Evolutionary conservation across 2,888 invertebrate species (phyloP).

Genomic region (Amiota mariae): DNA sequence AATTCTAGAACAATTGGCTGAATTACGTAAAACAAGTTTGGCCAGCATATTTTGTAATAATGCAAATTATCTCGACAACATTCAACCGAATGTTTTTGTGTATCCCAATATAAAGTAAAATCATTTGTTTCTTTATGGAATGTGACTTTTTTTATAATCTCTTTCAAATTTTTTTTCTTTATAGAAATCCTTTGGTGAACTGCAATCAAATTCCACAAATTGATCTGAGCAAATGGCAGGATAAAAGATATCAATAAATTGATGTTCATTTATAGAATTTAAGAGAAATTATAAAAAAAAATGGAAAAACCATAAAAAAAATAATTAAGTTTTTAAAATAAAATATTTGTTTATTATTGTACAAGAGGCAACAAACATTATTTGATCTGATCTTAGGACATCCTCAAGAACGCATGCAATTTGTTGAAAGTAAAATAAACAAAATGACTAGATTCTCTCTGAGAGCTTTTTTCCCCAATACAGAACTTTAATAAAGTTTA

Average conservation of each 20-base stretch:
- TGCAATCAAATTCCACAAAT: conserved; percentile 60
- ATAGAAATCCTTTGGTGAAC: conserved; percentile 56
- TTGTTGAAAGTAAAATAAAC: too few species aligned
- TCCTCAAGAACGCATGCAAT: too few species aligned
- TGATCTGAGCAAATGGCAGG: conserved; percentile 63
- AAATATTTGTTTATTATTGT: too few species aligned
- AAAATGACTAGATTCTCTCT: too few species aligned
- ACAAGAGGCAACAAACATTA: too few species aligned
- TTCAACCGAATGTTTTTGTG: conserved; percentile 75
- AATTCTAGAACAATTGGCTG: conserved; percentile 79
- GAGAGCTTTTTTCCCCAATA: too few species aligned
- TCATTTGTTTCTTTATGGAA: conserved; percentile 4
- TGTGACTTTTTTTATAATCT: not conserved
- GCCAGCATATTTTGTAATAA: conserved; percentile 86
- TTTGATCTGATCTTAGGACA: too few species aligned
- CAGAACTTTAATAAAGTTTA: too few species aligned
- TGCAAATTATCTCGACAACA: conserved; percentile 76
- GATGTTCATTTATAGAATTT: too few species aligned
- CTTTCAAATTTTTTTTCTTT: not conserved
- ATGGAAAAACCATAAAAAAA: too few species aligned
- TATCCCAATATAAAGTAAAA: conserved; percentile 59
- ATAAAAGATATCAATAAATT: conserved; percentile 13
- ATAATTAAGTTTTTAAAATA: too few species aligned
- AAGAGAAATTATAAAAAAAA: too few species aligned
- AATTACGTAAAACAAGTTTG: conserved; percentile 84